phyloP scores from a whole-genome alignment of 2,888 invertebrate species.

The Poecilus cupreus region DNA sequence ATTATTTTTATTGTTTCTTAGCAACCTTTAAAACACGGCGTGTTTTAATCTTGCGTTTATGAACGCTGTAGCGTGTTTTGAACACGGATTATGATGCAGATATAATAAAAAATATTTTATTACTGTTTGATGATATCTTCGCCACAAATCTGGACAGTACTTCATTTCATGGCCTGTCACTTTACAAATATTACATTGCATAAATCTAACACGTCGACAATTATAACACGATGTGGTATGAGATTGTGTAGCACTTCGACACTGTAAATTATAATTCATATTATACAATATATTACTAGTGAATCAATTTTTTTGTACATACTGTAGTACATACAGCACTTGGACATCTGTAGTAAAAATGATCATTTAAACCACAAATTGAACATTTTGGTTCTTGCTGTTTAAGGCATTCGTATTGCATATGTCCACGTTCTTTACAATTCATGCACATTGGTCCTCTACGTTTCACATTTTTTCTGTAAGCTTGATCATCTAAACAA shows the following conservation, averaged over 20 bases:
- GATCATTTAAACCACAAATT: slow-evolving; percentile 34
- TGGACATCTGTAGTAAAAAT: slow-evolving; percentile 39
- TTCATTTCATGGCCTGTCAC: slow-evolving; percentile 16
- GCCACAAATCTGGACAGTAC: slow-evolving; percentile 52
- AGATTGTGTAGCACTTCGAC: slow-evolving; percentile 2
- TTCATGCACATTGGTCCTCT: slow-evolving; percentile 8
- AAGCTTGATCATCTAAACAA: background rate
- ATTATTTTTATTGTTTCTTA: no score
- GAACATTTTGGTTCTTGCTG: slow-evolving; percentile 10
- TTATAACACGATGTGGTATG: slow-evolving; percentile 38
- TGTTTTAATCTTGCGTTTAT: no score
- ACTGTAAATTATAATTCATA: slow-evolving; percentile 34
- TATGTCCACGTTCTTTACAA: slow-evolving; percentile 47
- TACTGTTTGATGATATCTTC: slow-evolving; percentile 57
- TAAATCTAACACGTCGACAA: slow-evolving; percentile 21
- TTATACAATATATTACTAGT: background rate
- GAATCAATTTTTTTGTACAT: background rate
- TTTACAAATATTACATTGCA: slow-evolving; percentile 28
- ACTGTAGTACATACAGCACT: slow-evolving; percentile 47
- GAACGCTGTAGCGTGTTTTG: no score
- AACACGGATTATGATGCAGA: no score
- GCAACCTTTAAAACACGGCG: no score
- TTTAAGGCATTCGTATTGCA: slow-evolving; percentile 10
- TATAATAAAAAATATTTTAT: background rate
- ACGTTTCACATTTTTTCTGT: background rate